Percentiles rank a stretch among this genome's conserved stretches.
These are phyloP conservation scores for Aphelocoma coerulescens DNA, from an alignment of 2,113 vertebrate genomes.

Conservation along the genomic window DNA sequence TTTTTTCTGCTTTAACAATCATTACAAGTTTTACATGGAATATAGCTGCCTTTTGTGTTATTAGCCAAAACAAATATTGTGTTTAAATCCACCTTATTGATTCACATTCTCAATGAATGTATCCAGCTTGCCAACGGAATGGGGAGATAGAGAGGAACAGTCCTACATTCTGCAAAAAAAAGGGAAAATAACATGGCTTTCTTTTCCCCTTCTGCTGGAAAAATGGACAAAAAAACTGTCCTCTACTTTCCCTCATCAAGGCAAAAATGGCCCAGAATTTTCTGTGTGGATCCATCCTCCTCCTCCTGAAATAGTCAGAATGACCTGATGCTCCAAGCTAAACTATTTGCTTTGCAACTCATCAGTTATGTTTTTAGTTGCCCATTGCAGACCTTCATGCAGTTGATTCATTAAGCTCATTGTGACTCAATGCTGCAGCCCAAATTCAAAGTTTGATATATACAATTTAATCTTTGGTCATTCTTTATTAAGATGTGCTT, in stretches of 20 bases:
- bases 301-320: background rate
- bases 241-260: background rate
- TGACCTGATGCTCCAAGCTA: background rate
- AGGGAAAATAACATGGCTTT: background rate
- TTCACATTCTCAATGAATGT: background rate
- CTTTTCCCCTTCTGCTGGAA: background rate
- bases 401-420: conserved; percentile 50
- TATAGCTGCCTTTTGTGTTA: background rate
- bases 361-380: background rate
- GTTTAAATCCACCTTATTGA: conserved; percentile 45
- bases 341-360: conserved; percentile 14
- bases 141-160: background rate
- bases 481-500: background rate
- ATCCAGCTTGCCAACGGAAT: background rate
- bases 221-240: background rate
- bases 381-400: background rate
- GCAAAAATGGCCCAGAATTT: background rate
- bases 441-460: conserved; percentile 21
- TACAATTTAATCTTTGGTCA: background rate
- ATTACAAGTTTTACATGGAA: conserved; percentile 39
- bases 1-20: conserved; percentile 51
- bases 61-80: conserved; percentile 49
- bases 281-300: background rate
- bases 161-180: background rate
- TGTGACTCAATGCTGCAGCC: conserved; percentile 21